A percentile compares a stretch with the other conserved stretches of the same genome.
Conservation (phyloP, 2,113 vertebrate genomes). For the Clarias gariepinus region DNA sequence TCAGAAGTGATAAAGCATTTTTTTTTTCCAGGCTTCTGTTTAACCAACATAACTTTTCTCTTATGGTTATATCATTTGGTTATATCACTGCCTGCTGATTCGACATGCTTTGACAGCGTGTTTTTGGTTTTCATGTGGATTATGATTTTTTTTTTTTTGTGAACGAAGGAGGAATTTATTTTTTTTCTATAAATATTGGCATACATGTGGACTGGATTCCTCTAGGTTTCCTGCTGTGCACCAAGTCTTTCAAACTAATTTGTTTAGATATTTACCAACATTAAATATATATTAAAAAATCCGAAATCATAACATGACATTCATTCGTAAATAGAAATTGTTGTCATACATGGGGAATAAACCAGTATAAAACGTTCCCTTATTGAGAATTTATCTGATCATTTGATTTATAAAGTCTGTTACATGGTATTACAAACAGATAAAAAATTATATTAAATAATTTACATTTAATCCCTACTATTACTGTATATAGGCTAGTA, state of each 20-base stretch:
- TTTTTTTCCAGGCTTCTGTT: too few species aligned
- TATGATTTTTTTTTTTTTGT: too few species aligned
- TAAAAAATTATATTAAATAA: not conserved
- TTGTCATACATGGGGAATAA: not conserved
- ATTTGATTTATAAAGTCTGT: not conserved
- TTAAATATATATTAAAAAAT: not conserved
- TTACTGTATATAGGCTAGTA: too few species aligned
- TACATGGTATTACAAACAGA: not conserved
- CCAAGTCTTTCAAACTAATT: not conserved
- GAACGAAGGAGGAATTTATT: too few species aligned
- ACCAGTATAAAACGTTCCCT: not conserved
- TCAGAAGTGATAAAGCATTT: too few species aligned
- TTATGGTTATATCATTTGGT: too few species aligned
- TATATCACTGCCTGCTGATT: too few species aligned
- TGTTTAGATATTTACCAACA: not conserved
- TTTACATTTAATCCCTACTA: too few species aligned
- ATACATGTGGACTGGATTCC: not conserved
- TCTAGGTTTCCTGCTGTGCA: not conserved
- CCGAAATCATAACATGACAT: not conserved
- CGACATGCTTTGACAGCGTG: too few species aligned
- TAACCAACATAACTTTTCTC: too few species aligned
- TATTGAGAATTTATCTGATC: not conserved
- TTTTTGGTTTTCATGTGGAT: too few species aligned
- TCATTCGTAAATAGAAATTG: not conserved
- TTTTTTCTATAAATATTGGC: too few species aligned